phyloP scores from a whole-genome alignment of 2,888 invertebrate species.

The Glomeris marginata region DNA sequence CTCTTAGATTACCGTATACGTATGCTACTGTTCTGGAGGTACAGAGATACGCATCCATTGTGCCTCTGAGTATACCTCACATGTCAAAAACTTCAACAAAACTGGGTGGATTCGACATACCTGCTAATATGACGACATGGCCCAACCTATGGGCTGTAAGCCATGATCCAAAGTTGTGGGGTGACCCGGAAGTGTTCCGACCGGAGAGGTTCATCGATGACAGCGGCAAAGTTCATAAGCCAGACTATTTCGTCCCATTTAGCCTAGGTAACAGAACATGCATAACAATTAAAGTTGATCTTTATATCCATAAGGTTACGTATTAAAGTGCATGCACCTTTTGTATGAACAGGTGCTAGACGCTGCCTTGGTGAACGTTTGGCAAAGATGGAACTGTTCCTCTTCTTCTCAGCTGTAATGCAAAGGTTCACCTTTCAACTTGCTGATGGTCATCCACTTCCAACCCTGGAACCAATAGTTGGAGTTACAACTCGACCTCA shows the following conservation, averaged over 20 bases:
- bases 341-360: neutral
- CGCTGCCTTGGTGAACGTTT: constrained; percentile 5
- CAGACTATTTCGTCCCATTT: constrained; percentile 6
- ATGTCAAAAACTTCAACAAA: constrained; percentile 17
- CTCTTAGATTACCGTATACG: constrained; percentile 11
- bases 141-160: constrained; percentile 19
- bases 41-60: constrained; percentile 18
- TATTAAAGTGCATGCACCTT: neutral
- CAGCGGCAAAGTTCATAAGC: neutral
- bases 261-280: neutral
- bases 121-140: constrained; percentile 19
- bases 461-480: constrained; percentile 2
- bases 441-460: neutral
- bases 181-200: constrained; percentile 1
- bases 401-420: neutral
- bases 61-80: constrained; percentile 19
- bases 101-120: constrained; percentile 21
- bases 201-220: constrained; percentile 11
- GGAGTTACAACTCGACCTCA: constrained; percentile 2
- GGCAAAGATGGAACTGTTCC: constrained; percentile 4
- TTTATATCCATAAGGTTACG: neutral
- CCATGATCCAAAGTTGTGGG: constrained; percentile 1
- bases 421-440: constrained; percentile 1
- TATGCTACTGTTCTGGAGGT: constrained; percentile 22
- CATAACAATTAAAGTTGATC: neutral